phyloP scores from a whole-genome alignment of 2,113 vertebrate genomes.

The Irena cyanogastra region DNA sequence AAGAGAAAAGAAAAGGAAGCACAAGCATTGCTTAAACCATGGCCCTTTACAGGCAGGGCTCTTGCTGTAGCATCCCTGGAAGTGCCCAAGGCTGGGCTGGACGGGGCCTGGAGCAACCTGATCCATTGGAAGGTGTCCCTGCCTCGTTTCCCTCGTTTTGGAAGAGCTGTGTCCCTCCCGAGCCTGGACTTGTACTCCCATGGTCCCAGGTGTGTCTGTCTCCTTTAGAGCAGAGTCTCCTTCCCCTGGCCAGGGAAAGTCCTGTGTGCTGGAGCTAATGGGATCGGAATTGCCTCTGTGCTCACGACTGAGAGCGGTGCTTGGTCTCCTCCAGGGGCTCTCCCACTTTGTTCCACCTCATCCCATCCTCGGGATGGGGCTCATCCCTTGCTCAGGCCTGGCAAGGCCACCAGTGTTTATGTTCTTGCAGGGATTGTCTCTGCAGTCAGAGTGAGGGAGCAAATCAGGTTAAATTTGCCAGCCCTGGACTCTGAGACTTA shows the following conservation, averaged over 20 bases:
- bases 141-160: rapidly evolving
- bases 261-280: not conserved
- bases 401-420: not conserved
- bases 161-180: not conserved
- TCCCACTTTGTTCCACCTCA: not conserved
- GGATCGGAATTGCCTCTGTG: not conserved
- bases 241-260: not conserved
- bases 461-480: not conserved
- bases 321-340: not conserved
- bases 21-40: not conserved
- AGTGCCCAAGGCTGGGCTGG: not conserved
- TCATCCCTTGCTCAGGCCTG: not conserved
- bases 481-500: not conserved
- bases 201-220: not conserved
- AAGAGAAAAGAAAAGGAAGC: not conserved
- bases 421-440: not conserved
- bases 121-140: not conserved
- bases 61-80: not conserved
- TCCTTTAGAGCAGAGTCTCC: not conserved
- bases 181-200: not conserved
- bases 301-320: not conserved
- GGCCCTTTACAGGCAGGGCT: not conserved
- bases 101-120: not conserved
- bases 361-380: not conserved
- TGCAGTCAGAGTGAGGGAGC: not conserved